Conservation (phyloP, 2,888 invertebrate genomes). For the Drosophila multiciliata region DNA sequence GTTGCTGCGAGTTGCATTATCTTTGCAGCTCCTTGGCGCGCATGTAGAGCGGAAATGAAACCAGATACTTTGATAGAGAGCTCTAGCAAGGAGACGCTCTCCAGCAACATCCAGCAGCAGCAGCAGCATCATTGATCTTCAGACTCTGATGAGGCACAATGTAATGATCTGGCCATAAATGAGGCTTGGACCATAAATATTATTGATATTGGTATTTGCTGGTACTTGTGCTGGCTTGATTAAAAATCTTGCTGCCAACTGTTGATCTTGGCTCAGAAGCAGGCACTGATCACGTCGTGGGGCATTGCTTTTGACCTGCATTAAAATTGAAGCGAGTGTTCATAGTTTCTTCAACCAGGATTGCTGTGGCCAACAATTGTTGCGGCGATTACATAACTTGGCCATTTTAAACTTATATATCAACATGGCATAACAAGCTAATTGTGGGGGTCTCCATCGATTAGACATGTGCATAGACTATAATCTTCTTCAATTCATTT, state of each 20-base stretch:
- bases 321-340: conserved; percentile 3
- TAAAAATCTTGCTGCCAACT: conserved; percentile 43
- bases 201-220: conserved; percentile 53
- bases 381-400: conserved; percentile 11
- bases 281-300: conserved; percentile 36
- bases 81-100: conserved; percentile 26
- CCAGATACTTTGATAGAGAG: conserved; percentile 81
- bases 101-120: conserved; percentile 6
- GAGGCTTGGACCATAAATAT: conserved; percentile 40
- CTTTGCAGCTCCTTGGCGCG: conserved; percentile 73
- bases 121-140: conserved; percentile 44
- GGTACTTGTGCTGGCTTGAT: conserved; percentile 44
- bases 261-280: conserved; percentile 42
- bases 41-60: conserved; percentile 83
- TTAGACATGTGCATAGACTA: not conserved
- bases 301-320: conserved; percentile 29
- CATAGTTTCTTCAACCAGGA: not conserved
- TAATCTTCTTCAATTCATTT: not conserved
- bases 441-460: conserved; percentile 1
- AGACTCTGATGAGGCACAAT: conserved; percentile 48
- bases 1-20: conserved; percentile 57
- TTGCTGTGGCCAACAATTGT: not conserved
- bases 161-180: conserved; percentile 60
- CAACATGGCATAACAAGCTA: conserved; percentile 5
- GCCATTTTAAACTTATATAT: not conserved